These are phyloP conservation scores for Erebia palarica DNA, from an alignment of 2,888 invertebrate species.

Conservation along the genomic window DNA sequence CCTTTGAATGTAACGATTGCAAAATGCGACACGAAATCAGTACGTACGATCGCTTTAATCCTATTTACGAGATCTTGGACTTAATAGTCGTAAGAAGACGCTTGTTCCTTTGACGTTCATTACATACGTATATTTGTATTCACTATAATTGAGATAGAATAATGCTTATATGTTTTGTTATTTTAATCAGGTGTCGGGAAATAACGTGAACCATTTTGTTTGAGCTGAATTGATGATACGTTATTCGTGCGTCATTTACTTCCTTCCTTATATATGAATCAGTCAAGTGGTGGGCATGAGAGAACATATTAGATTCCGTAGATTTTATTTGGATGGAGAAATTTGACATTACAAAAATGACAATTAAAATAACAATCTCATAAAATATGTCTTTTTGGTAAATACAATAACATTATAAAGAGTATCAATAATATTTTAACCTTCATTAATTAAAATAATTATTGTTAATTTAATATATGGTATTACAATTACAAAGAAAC, in stretches of 20 bases:
- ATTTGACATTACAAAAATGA: too few species aligned
- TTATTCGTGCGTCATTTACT: conserved; percentile 31
- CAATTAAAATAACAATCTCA: too few species aligned
- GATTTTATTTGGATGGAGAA: not conserved
- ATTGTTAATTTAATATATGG: too few species aligned
- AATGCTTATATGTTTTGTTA: conserved; percentile 55
- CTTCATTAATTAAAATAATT: too few species aligned
- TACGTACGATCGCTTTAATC: conserved; percentile 63
- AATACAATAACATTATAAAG: too few species aligned
- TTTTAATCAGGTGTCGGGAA: conserved; percentile 55
- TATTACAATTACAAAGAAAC: too few species aligned
- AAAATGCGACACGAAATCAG: conserved; percentile 73
- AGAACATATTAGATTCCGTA: conserved; percentile 4
- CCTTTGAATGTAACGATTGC: conserved; percentile 68
- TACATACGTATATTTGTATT: conserved; percentile 65
- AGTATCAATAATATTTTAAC: too few species aligned
- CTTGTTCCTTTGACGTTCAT: conserved; percentile 73
- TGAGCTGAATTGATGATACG: conserved; percentile 30
- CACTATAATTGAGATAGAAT: conserved; percentile 58
- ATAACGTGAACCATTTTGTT: conserved; percentile 35
- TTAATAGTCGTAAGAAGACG: conserved; percentile 60
- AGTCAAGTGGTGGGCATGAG: not conserved
- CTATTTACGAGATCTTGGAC: conserved; percentile 73
- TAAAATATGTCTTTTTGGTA: too few species aligned
- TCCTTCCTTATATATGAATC: conserved; percentile 20